These are phyloP conservation scores for Pteronotus mesoamericanus DNA, from an alignment of 2,797 vertebrate genomes.

Conservation along the genomic window DNA sequence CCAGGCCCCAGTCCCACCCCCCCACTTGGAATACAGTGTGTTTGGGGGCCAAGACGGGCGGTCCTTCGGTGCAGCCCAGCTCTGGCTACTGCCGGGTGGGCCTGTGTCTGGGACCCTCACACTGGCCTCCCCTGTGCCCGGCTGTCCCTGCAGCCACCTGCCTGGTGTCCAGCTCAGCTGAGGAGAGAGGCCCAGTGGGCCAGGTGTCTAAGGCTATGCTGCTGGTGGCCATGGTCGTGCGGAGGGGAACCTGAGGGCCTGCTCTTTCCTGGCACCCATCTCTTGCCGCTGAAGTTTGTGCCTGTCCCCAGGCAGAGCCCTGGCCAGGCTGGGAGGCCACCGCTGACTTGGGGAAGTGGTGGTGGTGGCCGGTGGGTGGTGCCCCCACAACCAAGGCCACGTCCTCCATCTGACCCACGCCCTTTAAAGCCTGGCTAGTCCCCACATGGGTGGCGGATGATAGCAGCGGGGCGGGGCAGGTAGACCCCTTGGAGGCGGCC, in stretches of 20 bases:
- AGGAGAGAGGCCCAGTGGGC: not conserved
- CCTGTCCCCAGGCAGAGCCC: not conserved
- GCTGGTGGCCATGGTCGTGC: accelerated
- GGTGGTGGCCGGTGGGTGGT: accelerated
- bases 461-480: accelerated
- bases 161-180: not conserved
- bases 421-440: not conserved
- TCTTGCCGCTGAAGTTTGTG: not conserved
- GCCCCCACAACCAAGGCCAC: not conserved
- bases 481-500: accelerated
- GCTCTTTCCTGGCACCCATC: accelerated
- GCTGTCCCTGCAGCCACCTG: not conserved
- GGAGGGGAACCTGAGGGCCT: accelerated
- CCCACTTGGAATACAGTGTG: accelerated
- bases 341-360: not conserved
- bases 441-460: accelerated
- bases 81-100: not conserved
- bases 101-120: not conserved
- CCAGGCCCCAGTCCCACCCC: accelerated
- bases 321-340: not conserved
- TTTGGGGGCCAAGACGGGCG: accelerated
- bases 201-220: not conserved
- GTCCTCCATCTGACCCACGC: not conserved
- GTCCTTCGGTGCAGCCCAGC: not conserved
- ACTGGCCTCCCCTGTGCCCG: no score